Base-by-base conservation (phyloP, 2,797 vertebrate genomes). In the Acridotheres tristis region DNA sequence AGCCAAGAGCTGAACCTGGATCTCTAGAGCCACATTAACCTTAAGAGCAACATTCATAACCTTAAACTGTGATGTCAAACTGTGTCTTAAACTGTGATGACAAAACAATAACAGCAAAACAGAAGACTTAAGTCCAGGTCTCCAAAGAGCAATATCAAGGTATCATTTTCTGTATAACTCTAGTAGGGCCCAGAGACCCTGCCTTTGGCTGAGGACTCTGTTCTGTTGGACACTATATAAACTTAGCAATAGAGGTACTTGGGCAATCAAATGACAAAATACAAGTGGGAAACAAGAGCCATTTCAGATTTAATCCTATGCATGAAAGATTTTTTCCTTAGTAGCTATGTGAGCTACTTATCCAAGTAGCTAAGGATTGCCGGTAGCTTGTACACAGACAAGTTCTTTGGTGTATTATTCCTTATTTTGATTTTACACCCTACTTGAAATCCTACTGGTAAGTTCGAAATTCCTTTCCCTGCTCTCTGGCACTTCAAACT, bases 1-100 rank as follows among this genome's bases (percentile, higher is more conserved):
- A 88, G 55, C 51, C 32, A 74, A 86, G 85, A 78, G 20, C 76
- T 82, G 80, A 92, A 84, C n/a, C 17, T 15, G 9, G 48, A 71
- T 86, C 91, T 94, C 95, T 58, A 79, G 94, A 84, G 73, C 42
- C 76, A 87, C 38, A 79, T 93, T 90, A 95, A 84, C 59, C 53
- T 38, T 71, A 79, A 90, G 54, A 84, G 36, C 40, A 71, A 27
- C 55, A 95, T 95, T 82, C 55, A 74, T 87, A 90, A 90, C 42
- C 55, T 66, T 67, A 78, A 76, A 88, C 45, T 76, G 40, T 45
- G 36, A 57, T 85, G 89, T 88, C 88, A 93, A 75, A 66, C 58
- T 83, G 61, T 90, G 30, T 72, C 74, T 86, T 59, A 75, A 73
- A 84, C 58, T 74, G 26, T 43, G 42, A 53, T 88, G 85, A 71